Conservation (phyloP, 2,888 invertebrate species). For the Leptopilina drosophilae region DNA sequence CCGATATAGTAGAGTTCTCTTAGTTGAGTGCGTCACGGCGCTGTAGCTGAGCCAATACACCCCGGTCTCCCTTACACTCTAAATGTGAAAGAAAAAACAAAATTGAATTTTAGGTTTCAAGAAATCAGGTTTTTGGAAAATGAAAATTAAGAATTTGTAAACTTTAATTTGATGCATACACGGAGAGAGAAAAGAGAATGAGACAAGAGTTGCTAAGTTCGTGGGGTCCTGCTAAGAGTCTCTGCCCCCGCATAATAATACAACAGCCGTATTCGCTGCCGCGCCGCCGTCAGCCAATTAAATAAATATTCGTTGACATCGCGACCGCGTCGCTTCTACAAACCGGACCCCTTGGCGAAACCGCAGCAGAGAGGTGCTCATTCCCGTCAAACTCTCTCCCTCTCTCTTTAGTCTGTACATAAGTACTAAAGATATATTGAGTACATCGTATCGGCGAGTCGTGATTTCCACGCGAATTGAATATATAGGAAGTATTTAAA, state of each 20-base stretch:
- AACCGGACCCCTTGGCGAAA: slow-evolving; percentile 69
- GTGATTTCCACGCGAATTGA: slow-evolving; percentile 41
- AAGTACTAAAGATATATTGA: slow-evolving; percentile 41
- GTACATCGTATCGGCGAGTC: slow-evolving; percentile 28
- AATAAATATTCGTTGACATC: slow-evolving; percentile 76
- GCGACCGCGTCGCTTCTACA: slow-evolving; percentile 74
- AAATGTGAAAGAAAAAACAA: too few species aligned
- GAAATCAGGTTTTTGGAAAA: too few species aligned
- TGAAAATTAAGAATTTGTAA: too few species aligned
- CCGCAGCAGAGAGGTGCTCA: slow-evolving; percentile 64
- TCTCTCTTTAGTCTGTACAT: slow-evolving; percentile 47
- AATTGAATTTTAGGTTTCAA: too few species aligned
- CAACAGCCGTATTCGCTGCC: slow-evolving; percentile 69
- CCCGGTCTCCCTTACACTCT: too few species aligned
- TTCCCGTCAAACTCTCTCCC: slow-evolving; percentile 59
- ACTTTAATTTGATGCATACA: not conserved
- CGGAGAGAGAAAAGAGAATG: slow-evolving; percentile 17
- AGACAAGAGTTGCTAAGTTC: slow-evolving; percentile 49
- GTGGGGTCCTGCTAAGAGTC: slow-evolving; percentile 51
- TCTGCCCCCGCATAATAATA: slow-evolving; percentile 72
- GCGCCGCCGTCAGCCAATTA: slow-evolving; percentile 73
- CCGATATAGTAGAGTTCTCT: too few species aligned
- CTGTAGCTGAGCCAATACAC: too few species aligned
- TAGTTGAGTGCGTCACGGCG: too few species aligned
- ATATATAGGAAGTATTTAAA: too few species aligned